These are phyloP conservation scores for Molossus alvarezi DNA, from an alignment of 2,797 vertebrate genomes.

Conservation along the genomic window DNA sequence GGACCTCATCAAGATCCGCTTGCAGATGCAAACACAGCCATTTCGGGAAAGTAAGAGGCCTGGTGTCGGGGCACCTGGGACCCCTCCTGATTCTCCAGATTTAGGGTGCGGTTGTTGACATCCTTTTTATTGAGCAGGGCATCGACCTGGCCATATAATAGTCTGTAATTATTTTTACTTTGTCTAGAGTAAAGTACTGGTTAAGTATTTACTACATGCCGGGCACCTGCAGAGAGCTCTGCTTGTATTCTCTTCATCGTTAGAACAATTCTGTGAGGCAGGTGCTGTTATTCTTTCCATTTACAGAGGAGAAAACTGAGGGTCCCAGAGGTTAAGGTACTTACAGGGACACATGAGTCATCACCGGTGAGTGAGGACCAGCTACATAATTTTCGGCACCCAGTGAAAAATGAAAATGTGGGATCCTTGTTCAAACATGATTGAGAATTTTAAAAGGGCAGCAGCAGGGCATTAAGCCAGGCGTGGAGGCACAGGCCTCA, in stretches of 20 bases:
- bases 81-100: neutral
- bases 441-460: neutral
- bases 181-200: too few relatives aligned
- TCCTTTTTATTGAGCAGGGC: neutral
- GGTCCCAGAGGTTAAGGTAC: neutral
- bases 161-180: neutral
- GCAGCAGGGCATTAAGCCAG: neutral
- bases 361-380: neutral
- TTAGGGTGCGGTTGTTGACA: neutral
- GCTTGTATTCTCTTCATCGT: neutral
- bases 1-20: conserved; percentile 97
- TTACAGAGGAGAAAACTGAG: neutral
- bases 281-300: neutral
- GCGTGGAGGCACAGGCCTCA: neutral
- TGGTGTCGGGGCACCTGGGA: neutral
- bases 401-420: neutral
- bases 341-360: neutral
- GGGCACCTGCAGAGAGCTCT: neutral
- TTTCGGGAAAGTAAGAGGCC: conserved; percentile 91
- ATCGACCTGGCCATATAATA: rapidly evolving
- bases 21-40: conserved; percentile 96
- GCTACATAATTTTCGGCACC: neutral
- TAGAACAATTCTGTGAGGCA: neutral
- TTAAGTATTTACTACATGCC: too few relatives aligned
- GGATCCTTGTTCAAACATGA: neutral